A percentile compares a stretch with the other conserved stretches of the same genome.
These are phyloP conservation scores for Xylota sylvarum DNA, from an alignment of 2,888 invertebrate genomes.

Conservation along the genomic window DNA sequence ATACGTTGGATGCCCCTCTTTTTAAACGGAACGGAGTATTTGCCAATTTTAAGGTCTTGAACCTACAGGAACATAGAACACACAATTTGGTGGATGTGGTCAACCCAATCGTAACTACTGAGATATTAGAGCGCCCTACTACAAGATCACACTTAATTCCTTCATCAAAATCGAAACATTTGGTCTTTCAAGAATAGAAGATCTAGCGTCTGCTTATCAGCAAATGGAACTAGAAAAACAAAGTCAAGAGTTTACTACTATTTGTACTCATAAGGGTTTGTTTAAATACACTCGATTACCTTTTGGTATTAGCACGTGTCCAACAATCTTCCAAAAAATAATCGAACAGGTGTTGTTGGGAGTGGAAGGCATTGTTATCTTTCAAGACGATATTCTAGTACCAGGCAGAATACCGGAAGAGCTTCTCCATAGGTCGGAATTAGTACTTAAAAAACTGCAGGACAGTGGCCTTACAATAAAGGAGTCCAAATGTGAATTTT, in stretches of 20 bases:
- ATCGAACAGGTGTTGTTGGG: conserved; percentile 16
- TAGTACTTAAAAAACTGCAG: conserved; percentile 25
- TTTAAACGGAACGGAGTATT: no score
- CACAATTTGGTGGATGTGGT: no score
- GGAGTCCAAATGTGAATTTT: conserved; percentile 20
- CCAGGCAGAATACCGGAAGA: no score
- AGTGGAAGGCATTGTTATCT: background rate
- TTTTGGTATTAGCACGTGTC: conserved; percentile 30
- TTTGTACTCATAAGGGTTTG: conserved; percentile 20
- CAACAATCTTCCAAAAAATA: conserved; percentile 28
- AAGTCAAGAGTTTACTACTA: conserved; percentile 13
- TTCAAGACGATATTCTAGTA: no score
- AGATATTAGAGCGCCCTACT: no score
- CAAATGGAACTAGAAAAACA: conserved; percentile 16
- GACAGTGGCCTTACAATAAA: conserved; percentile 21
- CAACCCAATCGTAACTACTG: no score
- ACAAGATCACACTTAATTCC: no score
- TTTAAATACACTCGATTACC: conserved; percentile 25
- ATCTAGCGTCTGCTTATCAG: conserved; percentile 28
- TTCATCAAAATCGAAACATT: no score
- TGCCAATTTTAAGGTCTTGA: no score
- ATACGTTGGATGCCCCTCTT: no score
- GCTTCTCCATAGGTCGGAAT: conserved; percentile 5
- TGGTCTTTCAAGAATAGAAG: no score
- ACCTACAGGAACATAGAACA: no score